Conservation (phyloP, 1,140 invertebrate species). For the Brachionus angularis region DNA sequence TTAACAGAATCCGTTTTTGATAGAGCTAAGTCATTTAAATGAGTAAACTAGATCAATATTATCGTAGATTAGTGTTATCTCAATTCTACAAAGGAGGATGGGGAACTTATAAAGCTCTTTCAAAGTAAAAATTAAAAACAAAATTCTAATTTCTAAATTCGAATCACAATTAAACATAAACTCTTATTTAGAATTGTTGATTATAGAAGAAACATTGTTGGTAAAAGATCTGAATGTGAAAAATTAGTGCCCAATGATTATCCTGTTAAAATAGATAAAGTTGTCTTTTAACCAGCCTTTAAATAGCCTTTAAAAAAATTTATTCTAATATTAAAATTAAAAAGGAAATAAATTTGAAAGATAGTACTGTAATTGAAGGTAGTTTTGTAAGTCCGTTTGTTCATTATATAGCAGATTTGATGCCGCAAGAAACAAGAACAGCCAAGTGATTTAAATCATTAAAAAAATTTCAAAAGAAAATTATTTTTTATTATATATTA, state of each 20-base stretch:
- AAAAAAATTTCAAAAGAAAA: not conserved
- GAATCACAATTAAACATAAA: not conserved
- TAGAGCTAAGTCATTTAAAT: no score
- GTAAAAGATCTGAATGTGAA: conserved; percentile 4
- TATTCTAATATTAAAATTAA: not conserved
- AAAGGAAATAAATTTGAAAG: conserved; percentile 41
- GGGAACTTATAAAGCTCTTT: conserved; percentile 84
- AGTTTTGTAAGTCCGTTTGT: conserved; percentile 47
- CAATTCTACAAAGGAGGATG: conserved; percentile 94
- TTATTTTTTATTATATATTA: conserved; percentile 11
- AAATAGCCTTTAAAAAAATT: not conserved
- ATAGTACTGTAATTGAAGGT: conserved; percentile 45
- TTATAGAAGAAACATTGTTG: not conserved
- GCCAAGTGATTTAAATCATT: not conserved
- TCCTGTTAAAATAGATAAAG: conserved; percentile 64
- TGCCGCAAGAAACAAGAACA: not conserved
- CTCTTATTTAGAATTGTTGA: conserved; percentile 25
- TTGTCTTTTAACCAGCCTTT: conserved; percentile 59
- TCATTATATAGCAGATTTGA: not conserved
- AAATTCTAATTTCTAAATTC: conserved; percentile 25
- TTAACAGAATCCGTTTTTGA: no score
- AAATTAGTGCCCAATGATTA: conserved; percentile 49
- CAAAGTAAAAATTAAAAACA: conserved; percentile 59
- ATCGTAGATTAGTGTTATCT: conserved; percentile 78
- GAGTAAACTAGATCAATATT: conserved; percentile 74